A percentile compares a stretch with the other conserved stretches of the same genome.
These are phyloP conservation scores for Sebastes dallii DNA, from an alignment of 2,797 vertebrate genomes.

Conservation along the genomic window DNA sequence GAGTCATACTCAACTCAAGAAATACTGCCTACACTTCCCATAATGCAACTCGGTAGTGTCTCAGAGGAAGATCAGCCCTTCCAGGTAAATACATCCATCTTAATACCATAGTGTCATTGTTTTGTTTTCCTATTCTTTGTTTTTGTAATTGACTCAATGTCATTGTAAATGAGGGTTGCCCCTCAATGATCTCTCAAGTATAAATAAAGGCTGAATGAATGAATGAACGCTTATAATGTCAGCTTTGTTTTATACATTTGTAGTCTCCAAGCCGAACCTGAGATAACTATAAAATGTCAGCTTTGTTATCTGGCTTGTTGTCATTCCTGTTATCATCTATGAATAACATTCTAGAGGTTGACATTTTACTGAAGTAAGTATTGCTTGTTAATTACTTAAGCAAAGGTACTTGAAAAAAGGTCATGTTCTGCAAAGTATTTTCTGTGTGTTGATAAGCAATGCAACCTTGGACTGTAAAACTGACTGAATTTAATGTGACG, in stretches of 20 bases:
- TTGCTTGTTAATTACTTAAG: not conserved
- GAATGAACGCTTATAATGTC: not conserved
- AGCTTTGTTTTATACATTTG: not conserved
- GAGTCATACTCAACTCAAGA: not conserved
- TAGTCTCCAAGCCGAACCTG: not conserved
- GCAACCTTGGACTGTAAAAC: not conserved
- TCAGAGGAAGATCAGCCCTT: not conserved
- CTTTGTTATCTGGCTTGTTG: not conserved
- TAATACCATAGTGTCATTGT: not conserved
- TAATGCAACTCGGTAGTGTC: not conserved
- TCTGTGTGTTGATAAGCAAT: not conserved
- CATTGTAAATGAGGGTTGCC: too few species aligned
- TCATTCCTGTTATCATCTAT: not conserved
- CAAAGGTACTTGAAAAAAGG: not conserved
- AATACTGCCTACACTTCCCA: not conserved
- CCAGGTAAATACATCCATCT: not conserved
- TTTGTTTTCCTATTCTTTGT: too few species aligned
- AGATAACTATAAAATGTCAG: not conserved
- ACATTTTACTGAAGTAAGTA: not conserved
- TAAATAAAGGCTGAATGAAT: too few species aligned
- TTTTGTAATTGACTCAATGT: too few species aligned
- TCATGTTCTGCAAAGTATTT: not conserved
- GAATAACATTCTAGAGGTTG: not conserved
- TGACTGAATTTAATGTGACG: not conserved
- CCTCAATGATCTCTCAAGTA: too few species aligned